Percentiles rank a stretch among this genome's conserved stretches.
phyloP scores from a whole-genome alignment of 2,797 vertebrate species.

The Etheostoma nigrum region DNA sequence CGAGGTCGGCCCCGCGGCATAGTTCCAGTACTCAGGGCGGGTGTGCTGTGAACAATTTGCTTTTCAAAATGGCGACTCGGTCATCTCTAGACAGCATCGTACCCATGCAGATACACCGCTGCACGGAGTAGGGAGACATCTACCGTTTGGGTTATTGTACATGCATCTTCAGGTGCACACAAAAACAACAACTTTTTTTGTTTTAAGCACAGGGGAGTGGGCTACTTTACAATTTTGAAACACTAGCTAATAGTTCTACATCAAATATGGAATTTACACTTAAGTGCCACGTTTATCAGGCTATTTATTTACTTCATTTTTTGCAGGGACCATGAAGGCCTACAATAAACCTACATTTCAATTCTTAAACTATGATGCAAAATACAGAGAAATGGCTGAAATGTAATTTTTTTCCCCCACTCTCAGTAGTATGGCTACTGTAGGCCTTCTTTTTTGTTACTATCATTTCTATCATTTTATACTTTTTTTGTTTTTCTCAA shows the following conservation, averaged over 20 bases:
- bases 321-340: too few species aligned
- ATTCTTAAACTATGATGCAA: too few species aligned
- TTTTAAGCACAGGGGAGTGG: neutral
- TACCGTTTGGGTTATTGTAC: conserved; percentile 65
- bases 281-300: too few species aligned
- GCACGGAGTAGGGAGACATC: conserved; percentile 83
- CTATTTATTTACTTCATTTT: too few species aligned
- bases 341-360: too few species aligned
- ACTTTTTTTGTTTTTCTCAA: neutral
- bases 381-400: too few species aligned
- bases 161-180: neutral
- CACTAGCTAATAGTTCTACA: neutral
- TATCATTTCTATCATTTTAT: neutral
- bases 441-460: too few species aligned
- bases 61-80: conserved; percentile 88
- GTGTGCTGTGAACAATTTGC: conserved; percentile 87
- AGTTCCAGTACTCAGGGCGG: conserved; percentile 87
- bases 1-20: conserved; percentile 98
- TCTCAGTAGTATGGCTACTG: too few species aligned
- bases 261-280: neutral
- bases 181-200: neutral
- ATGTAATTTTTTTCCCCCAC: too few species aligned
- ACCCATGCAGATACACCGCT: conserved; percentile 50
- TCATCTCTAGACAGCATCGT: conserved; percentile 57
- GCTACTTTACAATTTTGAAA: neutral